Evolutionary conservation across 2,888 invertebrate species (phyloP).

Genomic region (Nebria salina): DNA sequence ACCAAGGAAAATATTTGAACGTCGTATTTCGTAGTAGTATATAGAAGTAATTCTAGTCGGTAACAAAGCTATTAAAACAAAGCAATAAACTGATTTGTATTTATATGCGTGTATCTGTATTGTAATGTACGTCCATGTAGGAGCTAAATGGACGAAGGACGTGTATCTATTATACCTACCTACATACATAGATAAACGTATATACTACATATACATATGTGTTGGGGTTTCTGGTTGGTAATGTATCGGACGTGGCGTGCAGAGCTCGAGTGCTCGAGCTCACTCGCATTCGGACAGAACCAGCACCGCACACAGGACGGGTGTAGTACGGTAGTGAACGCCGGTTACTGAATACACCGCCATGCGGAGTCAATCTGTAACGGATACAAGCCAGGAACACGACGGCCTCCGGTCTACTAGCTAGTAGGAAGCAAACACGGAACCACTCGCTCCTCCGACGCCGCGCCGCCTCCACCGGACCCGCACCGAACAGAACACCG

Average conservation of each 20-base stretch:
- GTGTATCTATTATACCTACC: background rate
- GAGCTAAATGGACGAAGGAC: too few relatives aligned
- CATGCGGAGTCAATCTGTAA: slow-evolving; percentile 42
- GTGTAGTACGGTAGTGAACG: background rate
- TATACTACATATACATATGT: background rate
- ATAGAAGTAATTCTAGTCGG: background rate
- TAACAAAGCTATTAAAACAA: background rate
- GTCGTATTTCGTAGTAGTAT: background rate
- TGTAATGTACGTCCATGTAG: background rate
- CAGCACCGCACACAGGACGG: slow-evolving; percentile 19
- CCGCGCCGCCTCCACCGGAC: slow-evolving; percentile 7
- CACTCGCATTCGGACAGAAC: slow-evolving; percentile 11
- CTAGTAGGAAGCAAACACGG: slow-evolving; percentile 22
- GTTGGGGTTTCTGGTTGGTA: background rate
- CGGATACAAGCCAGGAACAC: slow-evolving; percentile 40
- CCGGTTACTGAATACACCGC: slow-evolving; percentile 13
- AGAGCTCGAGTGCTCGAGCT: background rate
- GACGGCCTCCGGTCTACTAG: slow-evolving; percentile 37
- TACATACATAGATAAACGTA: background rate
- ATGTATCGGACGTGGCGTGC: slow-evolving; percentile 12
- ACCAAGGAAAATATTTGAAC: background rate
- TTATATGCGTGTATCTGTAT: background rate
- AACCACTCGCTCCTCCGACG: slow-evolving; percentile 11
- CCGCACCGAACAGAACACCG: slow-evolving; percentile 23
- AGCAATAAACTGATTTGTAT: background rate